phyloP scores from a whole-genome alignment of 2,113 vertebrate genomes.

The Oncorhynchus kisutch region DNA sequence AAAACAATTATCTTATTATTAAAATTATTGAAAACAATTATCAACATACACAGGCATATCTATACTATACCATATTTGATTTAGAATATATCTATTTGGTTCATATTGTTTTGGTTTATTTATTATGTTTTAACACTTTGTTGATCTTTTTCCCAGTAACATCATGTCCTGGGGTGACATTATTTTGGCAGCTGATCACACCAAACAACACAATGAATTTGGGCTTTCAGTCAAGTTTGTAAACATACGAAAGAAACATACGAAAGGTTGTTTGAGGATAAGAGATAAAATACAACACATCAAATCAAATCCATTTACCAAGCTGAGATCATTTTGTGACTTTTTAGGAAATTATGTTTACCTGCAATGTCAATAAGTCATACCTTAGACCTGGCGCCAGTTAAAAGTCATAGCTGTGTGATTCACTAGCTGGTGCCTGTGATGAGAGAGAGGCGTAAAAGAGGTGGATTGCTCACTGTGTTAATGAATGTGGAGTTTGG shows the following conservation, averaged over 20 bases:
- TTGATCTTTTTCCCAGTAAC: background rate
- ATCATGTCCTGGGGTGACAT: background rate
- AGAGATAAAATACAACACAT: background rate
- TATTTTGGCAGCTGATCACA: background rate
- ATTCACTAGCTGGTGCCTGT: background rate
- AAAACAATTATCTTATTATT: no score
- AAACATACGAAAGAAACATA: background rate
- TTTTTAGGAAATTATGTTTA: background rate
- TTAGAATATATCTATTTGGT: no score
- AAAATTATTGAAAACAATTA: no score
- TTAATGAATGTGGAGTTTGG: background rate
- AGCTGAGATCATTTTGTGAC: background rate
- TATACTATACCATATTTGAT: no score
- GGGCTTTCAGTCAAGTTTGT: background rate
- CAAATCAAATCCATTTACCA: background rate
- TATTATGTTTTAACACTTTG: no score
- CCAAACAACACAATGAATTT: background rate
- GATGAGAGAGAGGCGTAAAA: background rate
- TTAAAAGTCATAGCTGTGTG: background rate
- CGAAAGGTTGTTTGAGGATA: background rate
- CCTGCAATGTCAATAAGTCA: no score
- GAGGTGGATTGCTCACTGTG: background rate
- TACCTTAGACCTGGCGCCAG: no score
- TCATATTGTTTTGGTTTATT: no score
- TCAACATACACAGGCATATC: no score